phyloP scores from a whole-genome alignment of 1,140 invertebrate species.

The Lepidurus arcticus region DNA sequence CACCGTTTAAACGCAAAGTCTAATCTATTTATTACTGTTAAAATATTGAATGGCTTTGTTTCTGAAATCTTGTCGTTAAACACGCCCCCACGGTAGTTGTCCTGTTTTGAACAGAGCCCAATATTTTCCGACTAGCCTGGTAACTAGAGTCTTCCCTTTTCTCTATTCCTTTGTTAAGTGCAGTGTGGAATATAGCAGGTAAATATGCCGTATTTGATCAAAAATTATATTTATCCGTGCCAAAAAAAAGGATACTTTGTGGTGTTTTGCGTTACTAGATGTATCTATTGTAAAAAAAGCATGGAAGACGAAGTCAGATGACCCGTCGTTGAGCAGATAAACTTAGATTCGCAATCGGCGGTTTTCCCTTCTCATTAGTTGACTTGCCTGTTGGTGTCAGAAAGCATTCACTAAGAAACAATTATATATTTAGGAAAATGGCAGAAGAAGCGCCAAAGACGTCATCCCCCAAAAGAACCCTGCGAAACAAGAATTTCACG shows the following conservation, averaged over 20 bases:
- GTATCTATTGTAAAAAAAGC: not conserved
- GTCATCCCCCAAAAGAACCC: not conserved
- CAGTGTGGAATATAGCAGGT: constrained; percentile 3
- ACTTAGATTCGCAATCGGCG: not conserved
- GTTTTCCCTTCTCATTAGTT: not conserved
- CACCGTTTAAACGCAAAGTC: constrained; percentile 65
- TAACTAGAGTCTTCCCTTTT: not conserved
- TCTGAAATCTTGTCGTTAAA: not conserved
- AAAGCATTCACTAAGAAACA: not conserved
- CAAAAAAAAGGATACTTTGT: not conserved
- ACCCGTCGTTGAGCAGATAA: not conserved
- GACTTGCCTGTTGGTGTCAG: not conserved
- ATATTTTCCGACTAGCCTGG: not conserved
- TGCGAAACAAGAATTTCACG: constrained; percentile 15
- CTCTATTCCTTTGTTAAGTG: constrained; percentile 11
- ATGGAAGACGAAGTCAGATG: not conserved
- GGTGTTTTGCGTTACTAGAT: not conserved
- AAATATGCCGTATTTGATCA: not conserved
- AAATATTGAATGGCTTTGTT: not conserved
- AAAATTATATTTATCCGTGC: not conserved
- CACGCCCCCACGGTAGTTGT: not conserved
- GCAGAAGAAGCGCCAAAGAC: constrained; percentile 12
- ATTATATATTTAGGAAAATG: not conserved
- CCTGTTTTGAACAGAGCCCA: not conserved
- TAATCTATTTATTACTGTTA: constrained; percentile 61